Evolutionary conservation across 2,113 vertebrate genomes (phyloP).

Genomic region (Heterocephalus glaber): DNA sequence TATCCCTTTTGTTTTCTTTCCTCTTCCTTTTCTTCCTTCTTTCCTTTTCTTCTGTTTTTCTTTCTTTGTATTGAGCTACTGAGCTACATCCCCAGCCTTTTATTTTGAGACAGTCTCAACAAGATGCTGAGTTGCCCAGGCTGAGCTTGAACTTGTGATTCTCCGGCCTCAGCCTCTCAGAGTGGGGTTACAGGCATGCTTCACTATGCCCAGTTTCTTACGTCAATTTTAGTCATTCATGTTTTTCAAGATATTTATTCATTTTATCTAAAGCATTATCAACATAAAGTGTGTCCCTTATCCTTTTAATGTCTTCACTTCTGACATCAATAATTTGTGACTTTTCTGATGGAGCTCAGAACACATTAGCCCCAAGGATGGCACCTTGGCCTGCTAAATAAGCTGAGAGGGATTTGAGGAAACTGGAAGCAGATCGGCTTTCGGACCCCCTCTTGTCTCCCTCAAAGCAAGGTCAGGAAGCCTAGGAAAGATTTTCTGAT

Average conservation of each 20-base stretch:
- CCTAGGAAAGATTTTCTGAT: neutral
- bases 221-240: neutral
- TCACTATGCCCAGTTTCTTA: neutral
- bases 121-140: neutral
- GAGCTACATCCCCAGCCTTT: neutral
- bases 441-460: neutral
- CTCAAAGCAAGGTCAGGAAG: neutral
- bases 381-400: neutral
- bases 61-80: neutral
- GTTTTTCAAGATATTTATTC: neutral
- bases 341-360: neutral
- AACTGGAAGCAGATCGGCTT: neutral
- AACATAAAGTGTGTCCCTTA: neutral
- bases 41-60: neutral
- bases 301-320: neutral
- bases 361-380: neutral
- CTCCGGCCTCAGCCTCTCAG: neutral
- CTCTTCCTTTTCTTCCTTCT: neutral
- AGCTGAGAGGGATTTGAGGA: neutral
- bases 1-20: neutral
- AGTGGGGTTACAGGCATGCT: neutral
- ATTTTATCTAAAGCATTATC: neutral
- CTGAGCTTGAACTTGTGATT: neutral
- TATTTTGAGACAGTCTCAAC: neutral
- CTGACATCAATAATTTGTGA: neutral